Base-by-base conservation (phyloP, 2,113 vertebrate genomes). In the Conger conger region DNA sequence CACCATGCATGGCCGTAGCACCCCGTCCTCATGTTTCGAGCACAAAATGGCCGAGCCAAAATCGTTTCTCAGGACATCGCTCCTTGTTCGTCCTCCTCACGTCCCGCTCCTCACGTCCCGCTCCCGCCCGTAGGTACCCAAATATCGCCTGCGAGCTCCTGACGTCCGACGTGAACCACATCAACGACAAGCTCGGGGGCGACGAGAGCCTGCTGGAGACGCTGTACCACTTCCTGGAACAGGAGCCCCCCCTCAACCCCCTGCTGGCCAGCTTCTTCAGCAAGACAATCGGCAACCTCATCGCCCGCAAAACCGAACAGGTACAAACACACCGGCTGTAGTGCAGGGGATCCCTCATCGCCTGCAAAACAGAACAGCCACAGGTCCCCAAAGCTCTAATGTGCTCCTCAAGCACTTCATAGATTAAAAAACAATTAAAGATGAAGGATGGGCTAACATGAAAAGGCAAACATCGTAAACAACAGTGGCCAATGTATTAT, bases 251-350 rank as follows among this genome's bases (percentile, higher is more conserved):
- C 0, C 92, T 99, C 85, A 99, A 99, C 89, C 98, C 98, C 5
- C 93, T 99, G 89, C 95, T 99, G 18, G 98, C 98, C 94, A 99
- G 98, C 88, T 99, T 99, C 93, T 99, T 99, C 94, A 99, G 98
- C 95, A 99, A 99, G 94, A 98, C 97, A 83, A 97, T 99, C 0
- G 97, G 98, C 86, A 98, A 96, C 87, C 96, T 99, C 90, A 98
- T 99, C 33, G 97, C 97, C 60, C 95, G 98, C 38, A 99, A 99
- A 93, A 97, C 98, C 0, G 97, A 99, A 33, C 98, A 99, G 97
- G 98, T 99, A 84, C 80, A 6, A 11, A 5, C n/a, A 1, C 2
- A n/a, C n/a, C n/a, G n/a, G n/a, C n/a, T n/a, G n/a, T n/a, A n/a
- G n/a, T n/a, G n/a, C n/a, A n/a, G n/a, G n/a, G n/a, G n/a, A n/a